Evolutionary conservation across 2,113 vertebrate species (phyloP).

Genomic region (Ictidomys tridecemlineatus): DNA sequence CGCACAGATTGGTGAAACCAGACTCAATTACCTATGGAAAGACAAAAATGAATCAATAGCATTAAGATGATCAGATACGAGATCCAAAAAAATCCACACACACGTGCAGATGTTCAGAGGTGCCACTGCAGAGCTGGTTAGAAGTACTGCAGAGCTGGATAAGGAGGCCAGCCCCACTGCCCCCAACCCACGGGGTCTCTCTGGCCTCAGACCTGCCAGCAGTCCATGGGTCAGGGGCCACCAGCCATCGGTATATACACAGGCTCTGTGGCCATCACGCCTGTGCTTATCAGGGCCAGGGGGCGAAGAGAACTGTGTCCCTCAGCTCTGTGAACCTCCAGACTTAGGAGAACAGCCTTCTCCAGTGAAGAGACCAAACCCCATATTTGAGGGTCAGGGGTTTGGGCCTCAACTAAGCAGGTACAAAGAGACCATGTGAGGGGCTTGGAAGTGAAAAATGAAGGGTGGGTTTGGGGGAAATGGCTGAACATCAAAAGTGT

Average conservation of each 20-base stretch:
- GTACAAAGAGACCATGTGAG: neutral
- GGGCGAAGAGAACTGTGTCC: too few relatives aligned
- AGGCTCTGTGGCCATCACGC: neutral
- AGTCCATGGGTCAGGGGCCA: neutral
- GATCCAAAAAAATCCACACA: neutral
- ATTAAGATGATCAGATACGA: neutral
- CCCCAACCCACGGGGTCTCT: neutral
- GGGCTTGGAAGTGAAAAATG: accelerated
- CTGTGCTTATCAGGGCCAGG: neutral
- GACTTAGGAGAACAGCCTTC: neutral
- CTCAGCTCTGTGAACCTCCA: neutral
- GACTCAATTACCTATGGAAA: neutral
- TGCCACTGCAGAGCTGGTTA: neutral
- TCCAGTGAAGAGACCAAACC: neutral
- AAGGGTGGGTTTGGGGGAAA: neutral
- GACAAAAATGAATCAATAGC: neutral
- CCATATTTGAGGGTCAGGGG: too few relatives aligned
- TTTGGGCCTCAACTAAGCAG: neutral
- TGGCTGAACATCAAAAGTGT: neutral
- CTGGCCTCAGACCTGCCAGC: neutral
- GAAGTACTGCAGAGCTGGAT: neutral
- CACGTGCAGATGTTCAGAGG: neutral
- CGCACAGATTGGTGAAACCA: neutral
- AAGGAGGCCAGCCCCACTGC: neutral
- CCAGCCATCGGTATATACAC: neutral